These are phyloP conservation scores for Formica exsecta DNA, from an alignment of 1,140 invertebrate species.

Conservation along the genomic window DNA sequence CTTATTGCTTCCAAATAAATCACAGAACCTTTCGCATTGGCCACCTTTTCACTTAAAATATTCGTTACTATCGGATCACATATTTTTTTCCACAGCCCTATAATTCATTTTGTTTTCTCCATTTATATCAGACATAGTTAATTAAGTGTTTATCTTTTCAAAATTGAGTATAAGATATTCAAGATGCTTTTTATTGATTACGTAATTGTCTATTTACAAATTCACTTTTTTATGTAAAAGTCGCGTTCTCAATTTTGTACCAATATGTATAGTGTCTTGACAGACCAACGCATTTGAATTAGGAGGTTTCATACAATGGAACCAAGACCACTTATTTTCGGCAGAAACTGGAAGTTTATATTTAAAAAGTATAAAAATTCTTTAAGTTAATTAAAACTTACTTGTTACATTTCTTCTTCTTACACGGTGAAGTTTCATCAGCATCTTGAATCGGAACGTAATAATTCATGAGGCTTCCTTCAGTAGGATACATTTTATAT, in stretches of 20 bases:
- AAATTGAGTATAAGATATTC: background rate
- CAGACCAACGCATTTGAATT: background rate
- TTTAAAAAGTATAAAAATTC: too few species aligned
- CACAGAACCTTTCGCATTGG: background rate
- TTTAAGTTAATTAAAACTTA: too few species aligned
- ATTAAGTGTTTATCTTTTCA: background rate
- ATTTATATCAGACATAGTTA: background rate
- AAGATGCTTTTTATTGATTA: background rate
- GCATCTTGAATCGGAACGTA: too few species aligned
- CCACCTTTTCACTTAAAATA: background rate
- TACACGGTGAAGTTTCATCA: too few species aligned
- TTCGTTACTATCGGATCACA: background rate
- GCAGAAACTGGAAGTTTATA: background rate
- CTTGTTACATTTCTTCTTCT: too few species aligned
- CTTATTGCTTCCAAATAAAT: background rate
- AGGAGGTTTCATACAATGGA: too few species aligned
- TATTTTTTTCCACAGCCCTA: background rate
- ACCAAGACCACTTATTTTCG: too few species aligned
- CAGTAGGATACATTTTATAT: too few species aligned
- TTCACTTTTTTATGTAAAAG: background rate
- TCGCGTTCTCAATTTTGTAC: constrained; percentile 1
- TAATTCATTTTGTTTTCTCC: background rate
- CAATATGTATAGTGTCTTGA: constrained; percentile 3
- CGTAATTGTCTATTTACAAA: background rate
- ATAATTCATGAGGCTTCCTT: too few species aligned